Conservation (phyloP, 2,888 invertebrate genomes). For the Hymenopus coronatus region DNA sequence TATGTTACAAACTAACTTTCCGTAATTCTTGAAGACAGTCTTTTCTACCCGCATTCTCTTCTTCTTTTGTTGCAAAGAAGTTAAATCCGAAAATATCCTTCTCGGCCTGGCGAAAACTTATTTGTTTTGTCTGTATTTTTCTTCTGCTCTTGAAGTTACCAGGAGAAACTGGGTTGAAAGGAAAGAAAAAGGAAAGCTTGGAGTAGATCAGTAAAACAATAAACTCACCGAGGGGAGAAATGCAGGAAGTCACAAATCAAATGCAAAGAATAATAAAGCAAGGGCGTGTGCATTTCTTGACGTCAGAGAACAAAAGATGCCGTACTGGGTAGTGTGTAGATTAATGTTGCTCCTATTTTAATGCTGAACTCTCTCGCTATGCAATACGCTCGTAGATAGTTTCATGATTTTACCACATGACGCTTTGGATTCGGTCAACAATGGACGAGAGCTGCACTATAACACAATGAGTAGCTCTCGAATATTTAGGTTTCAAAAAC, state of each 20-base stretch:
- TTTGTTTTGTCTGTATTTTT: background rate
- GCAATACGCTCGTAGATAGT: too few species aligned
- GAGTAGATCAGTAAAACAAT: background rate
- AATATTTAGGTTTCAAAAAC: too few species aligned
- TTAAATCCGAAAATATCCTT: background rate
- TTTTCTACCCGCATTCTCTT: background rate
- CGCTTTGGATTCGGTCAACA: too few species aligned
- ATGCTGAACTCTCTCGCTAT: too few species aligned
- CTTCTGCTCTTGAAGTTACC: background rate
- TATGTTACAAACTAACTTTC: background rate
- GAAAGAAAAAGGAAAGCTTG: background rate
- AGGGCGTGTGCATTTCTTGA: background rate
- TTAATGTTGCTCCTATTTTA: background rate
- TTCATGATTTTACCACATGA: too few species aligned
- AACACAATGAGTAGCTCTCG: too few species aligned
- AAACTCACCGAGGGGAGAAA: background rate
- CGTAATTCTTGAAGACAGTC: background rate
- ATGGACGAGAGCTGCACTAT: too few species aligned
- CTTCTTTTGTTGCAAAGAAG: background rate
- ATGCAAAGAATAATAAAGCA: background rate
- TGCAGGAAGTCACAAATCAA: background rate
- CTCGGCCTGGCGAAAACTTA: background rate
- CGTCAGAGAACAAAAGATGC: background rate
- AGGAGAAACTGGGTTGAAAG: background rate
- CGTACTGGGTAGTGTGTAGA: background rate